phyloP scores from a whole-genome alignment of 2,888 invertebrate genomes.

The Leptothorax acervorum region DNA sequence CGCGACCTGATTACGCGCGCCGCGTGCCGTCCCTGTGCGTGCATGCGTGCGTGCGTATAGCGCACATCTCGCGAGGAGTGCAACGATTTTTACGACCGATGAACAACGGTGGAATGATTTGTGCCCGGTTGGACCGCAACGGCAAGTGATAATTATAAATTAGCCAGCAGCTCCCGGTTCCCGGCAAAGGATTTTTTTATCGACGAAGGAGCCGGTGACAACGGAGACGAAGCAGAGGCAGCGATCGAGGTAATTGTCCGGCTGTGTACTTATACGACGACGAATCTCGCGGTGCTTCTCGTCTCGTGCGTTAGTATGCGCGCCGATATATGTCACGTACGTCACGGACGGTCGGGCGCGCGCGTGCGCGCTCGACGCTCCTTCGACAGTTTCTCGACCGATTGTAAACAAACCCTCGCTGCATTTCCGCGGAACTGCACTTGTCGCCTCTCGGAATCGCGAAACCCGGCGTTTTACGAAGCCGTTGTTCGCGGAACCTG shows the following conservation, averaged over 20 bases:
- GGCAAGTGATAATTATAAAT: slow-evolving; percentile 20
- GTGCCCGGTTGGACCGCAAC: slow-evolving; percentile 11
- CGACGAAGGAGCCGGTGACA: not conserved
- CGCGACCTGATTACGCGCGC: slow-evolving; percentile 49
- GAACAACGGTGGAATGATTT: slow-evolving; percentile 42
- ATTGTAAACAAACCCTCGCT: slow-evolving; percentile 38
- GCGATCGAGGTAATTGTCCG: slow-evolving; percentile 30
- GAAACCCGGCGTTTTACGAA: no score
- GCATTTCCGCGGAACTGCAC: no score
- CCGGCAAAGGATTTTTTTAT: slow-evolving; percentile 39
- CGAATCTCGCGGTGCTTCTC: no score
- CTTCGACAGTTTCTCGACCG: slow-evolving; percentile 7
- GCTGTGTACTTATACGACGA: no score
- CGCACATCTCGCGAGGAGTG: not conserved
- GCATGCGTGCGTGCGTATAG: not conserved
- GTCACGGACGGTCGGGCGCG: not conserved
- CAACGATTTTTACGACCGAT: not conserved
- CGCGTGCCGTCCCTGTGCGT: slow-evolving; percentile 39
- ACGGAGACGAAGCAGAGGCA: not conserved
- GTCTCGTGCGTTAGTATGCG: not conserved
- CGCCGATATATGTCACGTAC: no score
- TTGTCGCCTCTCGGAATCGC: no score
- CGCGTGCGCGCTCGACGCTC: not conserved
- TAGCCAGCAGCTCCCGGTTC: not conserved
- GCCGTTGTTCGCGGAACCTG: not conserved